Evolutionary conservation across 1,140 invertebrate genomes (phyloP), one percentile per base, ranked within the genome.

Genomic region (Diploscapter pachys): DNA sequence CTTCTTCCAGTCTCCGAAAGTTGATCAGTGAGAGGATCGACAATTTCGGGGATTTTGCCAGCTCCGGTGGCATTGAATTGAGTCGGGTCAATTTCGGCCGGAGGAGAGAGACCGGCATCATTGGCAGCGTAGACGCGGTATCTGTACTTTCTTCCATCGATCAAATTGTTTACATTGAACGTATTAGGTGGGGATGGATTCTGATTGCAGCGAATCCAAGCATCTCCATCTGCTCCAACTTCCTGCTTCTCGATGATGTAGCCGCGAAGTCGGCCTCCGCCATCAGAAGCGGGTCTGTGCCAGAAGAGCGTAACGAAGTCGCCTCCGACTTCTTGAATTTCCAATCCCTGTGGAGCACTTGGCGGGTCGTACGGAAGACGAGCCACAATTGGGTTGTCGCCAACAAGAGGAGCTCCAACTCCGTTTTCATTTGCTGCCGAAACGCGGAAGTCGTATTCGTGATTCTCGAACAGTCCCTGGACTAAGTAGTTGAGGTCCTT

Each of bases 351-450:
- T 66, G 96, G 96, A 5, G 92, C 89, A 72, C 92, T 92, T 59
- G 96, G 96, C 56, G 92, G 91, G 88, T 98, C 94, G 87, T 93
- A 98, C 71, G 95, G 96, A 82, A 95, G 92, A 84, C 96, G 98
- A 2, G 96, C 94, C 85, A 92, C 92, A 78, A 98, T 92, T 0
- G 95, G 93, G 86, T 93, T 94, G 5, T 90, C 88, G 3, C 93
- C 93, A 84, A 94, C 91, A 9, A 98, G 88, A 9, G 94, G 92
- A 71, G 93, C 91, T 81, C 96, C 94, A 86, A 94, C 92, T 9
- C 96, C 96, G 84, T 97, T 97, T 63, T 96, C 95, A 87, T 99
- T 99, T 31, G 93, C 93, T 9, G 96, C 96, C 89, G 94, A 93
- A 2, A 99, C 91, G 77, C 96, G 89, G 89, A 99, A 99, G 80